phyloP scores from a whole-genome alignment of 1,140 invertebrate species.

The Drosophila melanogaster region DNA sequence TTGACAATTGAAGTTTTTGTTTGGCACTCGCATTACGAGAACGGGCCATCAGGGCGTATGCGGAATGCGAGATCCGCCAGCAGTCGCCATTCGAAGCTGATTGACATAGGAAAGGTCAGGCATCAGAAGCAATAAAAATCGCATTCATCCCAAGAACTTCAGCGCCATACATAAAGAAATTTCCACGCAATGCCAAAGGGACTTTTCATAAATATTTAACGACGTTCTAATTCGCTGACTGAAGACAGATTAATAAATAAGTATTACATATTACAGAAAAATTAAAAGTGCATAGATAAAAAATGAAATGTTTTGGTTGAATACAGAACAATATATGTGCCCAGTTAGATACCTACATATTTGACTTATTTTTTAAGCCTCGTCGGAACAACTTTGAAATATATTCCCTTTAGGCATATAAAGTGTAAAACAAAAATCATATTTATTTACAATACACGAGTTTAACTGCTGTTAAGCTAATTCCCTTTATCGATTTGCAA shows the following conservation, averaged over 20 bases:
- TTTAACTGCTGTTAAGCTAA: conserved; percentile 30
- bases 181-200: conserved; percentile 8
- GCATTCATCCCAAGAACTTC: conserved; percentile 8
- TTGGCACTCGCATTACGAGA: conserved; percentile 52
- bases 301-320: no score
- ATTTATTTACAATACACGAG: conserved; percentile 8
- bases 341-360: no score
- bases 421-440: not conserved
- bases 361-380: not conserved
- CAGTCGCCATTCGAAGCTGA: conserved; percentile 34
- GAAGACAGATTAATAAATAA: not conserved
- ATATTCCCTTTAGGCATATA: not conserved
- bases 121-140: conserved; percentile 68
- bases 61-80: conserved; percentile 49
- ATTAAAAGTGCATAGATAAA: no score
- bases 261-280: not conserved
- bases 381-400: no score
- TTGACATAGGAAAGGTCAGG: conserved; percentile 24
- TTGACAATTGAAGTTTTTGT: conserved; percentile 69
- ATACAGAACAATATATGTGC: no score
- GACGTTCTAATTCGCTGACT: conserved; percentile 5
- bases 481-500: conserved; percentile 32
- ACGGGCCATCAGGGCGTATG: conserved; percentile 54
- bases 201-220: conserved; percentile 20
- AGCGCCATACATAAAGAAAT: conserved; percentile 18